Percentiles rank a stretch among this genome's conserved stretches.
phyloP scores from a whole-genome alignment of 2,888 invertebrate genomes.

The Caenorhabditis sulstoni region DNA sequence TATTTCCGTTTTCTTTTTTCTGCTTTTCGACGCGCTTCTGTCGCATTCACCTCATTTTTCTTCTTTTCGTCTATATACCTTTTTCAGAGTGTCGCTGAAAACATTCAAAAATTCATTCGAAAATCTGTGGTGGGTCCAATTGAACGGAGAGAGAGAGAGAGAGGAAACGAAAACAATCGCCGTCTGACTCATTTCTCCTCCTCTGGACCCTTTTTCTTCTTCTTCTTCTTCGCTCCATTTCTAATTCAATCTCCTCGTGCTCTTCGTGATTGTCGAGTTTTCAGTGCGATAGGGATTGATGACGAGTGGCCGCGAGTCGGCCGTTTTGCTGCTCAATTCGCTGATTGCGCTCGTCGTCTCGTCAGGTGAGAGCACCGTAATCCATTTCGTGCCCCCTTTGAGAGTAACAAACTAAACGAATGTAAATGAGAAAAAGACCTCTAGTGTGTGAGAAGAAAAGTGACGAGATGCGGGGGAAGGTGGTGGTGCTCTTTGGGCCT shows the following conservation, averaged over 20 bases:
- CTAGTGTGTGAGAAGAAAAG: too few relatives aligned
- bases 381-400: too few relatives aligned
- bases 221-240: constrained; percentile 11
- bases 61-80: background rate
- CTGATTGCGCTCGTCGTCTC: constrained; percentile 11
- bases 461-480: too few relatives aligned
- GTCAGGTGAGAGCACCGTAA: constrained; percentile 16
- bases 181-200: constrained; percentile 16
- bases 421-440: too few relatives aligned
- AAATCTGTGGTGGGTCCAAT: constrained; percentile 9
- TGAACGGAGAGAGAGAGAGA: background rate
- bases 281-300: constrained; percentile 40
- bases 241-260: constrained; percentile 13
- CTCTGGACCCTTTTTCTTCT: constrained; percentile 1
- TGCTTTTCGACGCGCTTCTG: background rate
- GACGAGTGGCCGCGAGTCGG: constrained; percentile 36
- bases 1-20: constrained; percentile 15
- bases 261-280: constrained; percentile 1
- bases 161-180: constrained; percentile 29
- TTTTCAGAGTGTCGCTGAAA: constrained; percentile 12
- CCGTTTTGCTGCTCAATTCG: constrained; percentile 24
- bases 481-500: too few relatives aligned
- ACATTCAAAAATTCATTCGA: constrained; percentile 37
- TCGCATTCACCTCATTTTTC: background rate
- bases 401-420: too few relatives aligned